Evolutionary conservation across 2,797 vertebrate species (phyloP).

Genomic region (Catostomus latipinnis): DNA sequence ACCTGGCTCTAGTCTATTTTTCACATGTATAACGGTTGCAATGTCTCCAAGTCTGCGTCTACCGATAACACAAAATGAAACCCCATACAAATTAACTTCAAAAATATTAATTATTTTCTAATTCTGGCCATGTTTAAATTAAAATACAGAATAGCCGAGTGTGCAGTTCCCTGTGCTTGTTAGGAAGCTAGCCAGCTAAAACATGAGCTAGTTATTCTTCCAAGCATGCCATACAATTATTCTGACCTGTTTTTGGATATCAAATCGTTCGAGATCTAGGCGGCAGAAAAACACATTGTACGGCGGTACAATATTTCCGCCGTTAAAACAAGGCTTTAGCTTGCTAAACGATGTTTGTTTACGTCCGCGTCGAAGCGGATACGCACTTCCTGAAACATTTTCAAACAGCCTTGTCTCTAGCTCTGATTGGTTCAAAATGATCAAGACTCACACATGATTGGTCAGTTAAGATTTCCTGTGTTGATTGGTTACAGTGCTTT

Average conservation of each 20-base stretch:
- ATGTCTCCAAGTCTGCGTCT: neutral
- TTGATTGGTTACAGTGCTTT: conserved; percentile 18
- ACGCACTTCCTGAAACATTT: conserved; percentile 80
- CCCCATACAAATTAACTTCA: neutral
- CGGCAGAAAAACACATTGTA: conserved; percentile 18
- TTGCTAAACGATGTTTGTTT: conserved; percentile 70
- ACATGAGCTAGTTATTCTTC: neutral
- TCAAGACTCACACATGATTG: conserved; percentile 60
- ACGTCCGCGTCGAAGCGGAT: conserved; percentile 73
- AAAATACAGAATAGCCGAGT: conserved; percentile 47
- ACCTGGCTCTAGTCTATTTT: conserved; percentile 23
- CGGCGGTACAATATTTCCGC: neutral
- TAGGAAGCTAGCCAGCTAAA: conserved; percentile 61
- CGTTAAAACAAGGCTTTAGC: neutral
- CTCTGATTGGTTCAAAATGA: conserved; percentile 69
- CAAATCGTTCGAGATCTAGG: neutral
- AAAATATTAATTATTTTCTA: neutral
- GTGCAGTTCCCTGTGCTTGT: conserved; percentile 18
- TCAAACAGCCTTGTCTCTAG: conserved; percentile 70
- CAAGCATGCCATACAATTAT: neutral
- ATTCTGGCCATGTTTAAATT: neutral
- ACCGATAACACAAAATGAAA: neutral
- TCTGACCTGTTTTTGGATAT: conserved; percentile 7
- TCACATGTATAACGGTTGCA: neutral
- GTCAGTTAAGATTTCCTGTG: conserved; percentile 16